Conservation (phyloP, 2,797 vertebrate genomes). For the Acipenser transmontanus region DNA sequence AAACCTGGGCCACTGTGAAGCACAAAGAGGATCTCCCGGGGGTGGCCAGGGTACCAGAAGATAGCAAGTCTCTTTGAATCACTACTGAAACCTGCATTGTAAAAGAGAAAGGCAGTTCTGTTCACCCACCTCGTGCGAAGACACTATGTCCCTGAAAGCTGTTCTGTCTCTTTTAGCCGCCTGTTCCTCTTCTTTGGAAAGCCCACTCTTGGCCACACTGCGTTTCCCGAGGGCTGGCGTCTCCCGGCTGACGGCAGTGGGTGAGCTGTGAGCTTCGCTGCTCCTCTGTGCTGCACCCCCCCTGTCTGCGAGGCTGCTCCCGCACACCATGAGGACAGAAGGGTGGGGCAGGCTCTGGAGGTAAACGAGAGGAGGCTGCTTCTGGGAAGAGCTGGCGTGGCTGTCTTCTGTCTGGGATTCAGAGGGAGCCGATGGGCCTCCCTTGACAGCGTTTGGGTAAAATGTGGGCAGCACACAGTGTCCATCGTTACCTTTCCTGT, state of each 20-base stretch:
- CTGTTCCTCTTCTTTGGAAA: slow-evolving; percentile 9
- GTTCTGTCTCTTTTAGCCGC: slow-evolving; percentile 27
- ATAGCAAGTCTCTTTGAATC: background rate
- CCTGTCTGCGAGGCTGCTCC: slow-evolving; percentile 25
- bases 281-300: slow-evolving; percentile 5
- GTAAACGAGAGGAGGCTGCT: slow-evolving; percentile 64
- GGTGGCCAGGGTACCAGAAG: too few relatives aligned
- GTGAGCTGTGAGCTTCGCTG: slow-evolving; percentile 26
- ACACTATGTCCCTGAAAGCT: slow-evolving; percentile 1
- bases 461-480: slow-evolving; percentile 23
- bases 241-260: slow-evolving; percentile 3
- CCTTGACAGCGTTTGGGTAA: slow-evolving; percentile 18
- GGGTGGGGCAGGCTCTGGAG: slow-evolving; percentile 67
- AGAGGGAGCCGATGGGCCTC: background rate
- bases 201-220: slow-evolving; percentile 20
- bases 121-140: background rate
- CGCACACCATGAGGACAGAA: slow-evolving; percentile 75
- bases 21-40: too few relatives aligned
- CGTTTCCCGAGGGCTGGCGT: slow-evolving; percentile 7
- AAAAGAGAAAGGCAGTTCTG: background rate
- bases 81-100: background rate
- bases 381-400: slow-evolving; percentile 33
- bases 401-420: slow-evolving; percentile 30
- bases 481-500: slow-evolving; percentile 50
- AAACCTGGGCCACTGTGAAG: too few relatives aligned